phyloP scores from a whole-genome alignment of 1,140 invertebrate species.

The Drusus annulatus region DNA sequence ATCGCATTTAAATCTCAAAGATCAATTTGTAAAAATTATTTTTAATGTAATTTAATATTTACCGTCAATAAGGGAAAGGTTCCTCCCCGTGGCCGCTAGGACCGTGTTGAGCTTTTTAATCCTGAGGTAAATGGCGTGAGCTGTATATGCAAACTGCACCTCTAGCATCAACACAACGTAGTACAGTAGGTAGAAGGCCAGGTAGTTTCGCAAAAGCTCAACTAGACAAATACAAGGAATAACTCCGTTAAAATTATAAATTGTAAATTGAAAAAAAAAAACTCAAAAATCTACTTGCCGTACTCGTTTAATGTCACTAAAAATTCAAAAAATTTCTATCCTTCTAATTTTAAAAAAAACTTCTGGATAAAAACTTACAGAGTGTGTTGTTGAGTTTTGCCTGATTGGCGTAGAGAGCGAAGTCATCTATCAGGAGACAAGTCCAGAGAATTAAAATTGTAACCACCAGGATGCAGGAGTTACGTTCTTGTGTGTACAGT shows the following conservation, averaged over 20 bases:
- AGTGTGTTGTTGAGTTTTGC: conserved; percentile 63
- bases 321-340: too few species aligned
- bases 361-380: conserved; percentile 61
- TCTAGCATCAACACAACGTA: conserved; percentile 68
- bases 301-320: too few species aligned
- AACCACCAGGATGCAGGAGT: conserved; percentile 64
- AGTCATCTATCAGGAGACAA: conserved; percentile 66
- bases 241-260: too few species aligned
- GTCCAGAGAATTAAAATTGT: conserved; percentile 66
- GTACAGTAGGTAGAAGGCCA: conserved; percentile 68
- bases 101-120: conserved; percentile 67
- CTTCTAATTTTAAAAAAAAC: too few species aligned
- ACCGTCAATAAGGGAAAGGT: conserved; percentile 58
- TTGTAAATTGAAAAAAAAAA: too few species aligned
- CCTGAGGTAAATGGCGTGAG: conserved; percentile 65
- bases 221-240: conserved; percentile 56
- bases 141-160: conserved; percentile 69
- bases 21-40: too few species aligned
- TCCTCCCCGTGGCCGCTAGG: conserved; percentile 63
- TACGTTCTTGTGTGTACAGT: conserved; percentile 63
- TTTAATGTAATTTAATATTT: neutral
- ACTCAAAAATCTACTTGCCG: too few species aligned
- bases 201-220: conserved; percentile 66
- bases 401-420: conserved; percentile 66
- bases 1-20: too few species aligned